These are phyloP conservation scores for Athetis lepigone DNA, from an alignment of 2,888 invertebrate genomes.

Conservation along the genomic window DNA sequence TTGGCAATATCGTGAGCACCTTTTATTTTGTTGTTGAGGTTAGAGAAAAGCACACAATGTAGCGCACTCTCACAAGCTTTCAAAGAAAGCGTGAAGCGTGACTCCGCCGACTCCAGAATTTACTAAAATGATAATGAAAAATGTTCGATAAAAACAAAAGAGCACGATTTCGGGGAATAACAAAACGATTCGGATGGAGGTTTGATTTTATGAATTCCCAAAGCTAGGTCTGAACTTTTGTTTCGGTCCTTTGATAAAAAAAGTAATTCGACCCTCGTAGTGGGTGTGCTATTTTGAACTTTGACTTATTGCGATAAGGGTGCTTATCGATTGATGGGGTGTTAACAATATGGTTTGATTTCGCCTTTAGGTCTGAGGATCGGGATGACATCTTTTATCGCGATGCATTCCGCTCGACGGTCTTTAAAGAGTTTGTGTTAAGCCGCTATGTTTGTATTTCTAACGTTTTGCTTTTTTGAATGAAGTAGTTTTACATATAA, in stretches of 20 bases:
- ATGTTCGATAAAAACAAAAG: slow-evolving; percentile 68
- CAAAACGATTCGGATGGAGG: slow-evolving; percentile 76
- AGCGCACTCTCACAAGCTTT: slow-evolving; percentile 42
- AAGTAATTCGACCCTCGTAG: slow-evolving; percentile 68
- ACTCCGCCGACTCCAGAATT: slow-evolving; percentile 36
- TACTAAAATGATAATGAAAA: slow-evolving; percentile 63
- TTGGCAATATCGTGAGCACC: slow-evolving; percentile 71
- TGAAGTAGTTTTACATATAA: background rate
- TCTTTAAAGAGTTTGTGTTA: slow-evolving; percentile 79
- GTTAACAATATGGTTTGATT: slow-evolving; percentile 74
- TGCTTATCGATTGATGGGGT: slow-evolving; percentile 63
- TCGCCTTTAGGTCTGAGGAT: slow-evolving; percentile 82
- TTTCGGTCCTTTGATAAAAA: slow-evolving; percentile 79
- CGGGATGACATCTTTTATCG: slow-evolving; percentile 90
- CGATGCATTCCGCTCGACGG: slow-evolving; percentile 86
- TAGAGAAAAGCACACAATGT: slow-evolving; percentile 38
- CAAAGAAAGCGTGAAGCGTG: slow-evolving; percentile 35
- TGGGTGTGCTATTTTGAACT: slow-evolving; percentile 68
- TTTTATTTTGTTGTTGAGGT: slow-evolving; percentile 68
- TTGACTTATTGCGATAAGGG: slow-evolving; percentile 69
- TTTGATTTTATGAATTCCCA: slow-evolving; percentile 89
- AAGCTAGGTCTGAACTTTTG: slow-evolving; percentile 88
- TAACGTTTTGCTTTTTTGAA: slow-evolving; percentile 31
- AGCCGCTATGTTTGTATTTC: slow-evolving; percentile 68
- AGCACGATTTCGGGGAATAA: slow-evolving; percentile 79